Conservation (phyloP, 2,888 invertebrate species). For the Hyalella azteca region DNA sequence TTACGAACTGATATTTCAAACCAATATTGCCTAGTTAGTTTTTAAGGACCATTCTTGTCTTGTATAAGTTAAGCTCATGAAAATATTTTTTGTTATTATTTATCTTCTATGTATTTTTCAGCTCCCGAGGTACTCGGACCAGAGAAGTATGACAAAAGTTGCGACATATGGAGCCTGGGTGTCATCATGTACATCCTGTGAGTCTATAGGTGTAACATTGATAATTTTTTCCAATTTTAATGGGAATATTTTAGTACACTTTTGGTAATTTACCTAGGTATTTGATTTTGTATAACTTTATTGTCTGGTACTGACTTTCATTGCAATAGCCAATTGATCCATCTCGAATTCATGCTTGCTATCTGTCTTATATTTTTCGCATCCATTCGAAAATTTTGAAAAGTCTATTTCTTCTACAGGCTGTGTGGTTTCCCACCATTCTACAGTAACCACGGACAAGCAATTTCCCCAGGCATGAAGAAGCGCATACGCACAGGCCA, state of each 20-base stretch:
- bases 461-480: conserved; percentile 99
- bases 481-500: conserved; percentile 93
- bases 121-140: conserved; percentile 90
- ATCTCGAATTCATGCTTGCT: too few relatives aligned
- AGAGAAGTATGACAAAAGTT: conserved; percentile 97
- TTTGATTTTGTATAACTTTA: too few relatives aligned
- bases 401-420: conserved; percentile 60
- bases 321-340: too few relatives aligned
- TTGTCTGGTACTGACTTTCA: too few relatives aligned
- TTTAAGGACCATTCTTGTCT: too few relatives aligned
- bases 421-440: conserved; percentile 99
- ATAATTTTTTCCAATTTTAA: too few relatives aligned
- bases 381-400: background rate
- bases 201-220: conserved; percentile 63
- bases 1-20: too few relatives aligned
- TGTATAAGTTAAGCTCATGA: too few relatives aligned
- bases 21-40: too few relatives aligned
- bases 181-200: conserved; percentile 98
- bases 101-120: conserved; percentile 62
- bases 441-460: conserved; percentile 95
- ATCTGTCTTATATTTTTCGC: background rate
- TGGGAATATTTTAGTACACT: too few relatives aligned
- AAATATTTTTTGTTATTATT: too few relatives aligned
- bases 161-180: conserved; percentile 98
- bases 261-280: too few relatives aligned